Percentiles rank a stretch among this genome's conserved stretches.
These are phyloP conservation scores for Trematomus loennbergii DNA, from an alignment of 2,113 vertebrate genomes.

Conservation along the genomic window DNA sequence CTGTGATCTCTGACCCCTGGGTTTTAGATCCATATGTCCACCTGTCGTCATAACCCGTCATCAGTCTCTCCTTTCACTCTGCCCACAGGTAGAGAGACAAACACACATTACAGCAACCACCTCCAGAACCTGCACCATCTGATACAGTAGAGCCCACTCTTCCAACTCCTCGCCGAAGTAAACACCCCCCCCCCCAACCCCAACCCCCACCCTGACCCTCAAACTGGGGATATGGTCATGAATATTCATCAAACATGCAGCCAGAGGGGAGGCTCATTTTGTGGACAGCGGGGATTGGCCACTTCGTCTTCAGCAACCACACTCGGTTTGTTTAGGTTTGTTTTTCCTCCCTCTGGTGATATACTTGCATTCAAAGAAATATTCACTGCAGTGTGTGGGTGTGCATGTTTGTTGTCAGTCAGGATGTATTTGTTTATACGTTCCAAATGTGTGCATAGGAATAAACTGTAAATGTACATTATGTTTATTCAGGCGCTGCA, in stretches of 20 bases:
- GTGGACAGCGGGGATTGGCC: slow-evolving; percentile 42
- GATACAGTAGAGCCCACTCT: slow-evolving; percentile 17
- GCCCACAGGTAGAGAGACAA: slow-evolving; percentile 29
- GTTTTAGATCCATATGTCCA: slow-evolving; percentile 27
- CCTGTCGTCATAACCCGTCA: slow-evolving; percentile 31
- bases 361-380: slow-evolving; percentile 12
- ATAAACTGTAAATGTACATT: not conserved
- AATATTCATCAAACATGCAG: slow-evolving; percentile 70
- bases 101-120: slow-evolving; percentile 21
- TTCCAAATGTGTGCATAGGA: slow-evolving; percentile 3
- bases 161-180: slow-evolving; percentile 20
- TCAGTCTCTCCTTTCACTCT: slow-evolving; percentile 3
- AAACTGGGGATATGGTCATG: slow-evolving; percentile 55
- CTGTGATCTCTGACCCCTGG: slow-evolving; percentile 39
- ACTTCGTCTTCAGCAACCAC: slow-evolving; percentile 54
- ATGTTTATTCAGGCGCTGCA: not conserved
- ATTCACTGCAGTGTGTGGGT: slow-evolving; percentile 8
- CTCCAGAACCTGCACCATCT: slow-evolving; percentile 32
- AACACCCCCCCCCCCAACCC: slow-evolving; percentile 7
- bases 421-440: slow-evolving; percentile 3
- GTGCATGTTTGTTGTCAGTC: slow-evolving; percentile 18
- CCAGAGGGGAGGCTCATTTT: slow-evolving; percentile 39
- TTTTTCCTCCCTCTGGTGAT: slow-evolving; percentile 21
- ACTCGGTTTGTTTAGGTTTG: slow-evolving; percentile 27
- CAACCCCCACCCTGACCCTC: not conserved